phyloP scores from a whole-genome alignment of 2,113 vertebrate genomes.

The Chamaetylas fuelleborni region DNA sequence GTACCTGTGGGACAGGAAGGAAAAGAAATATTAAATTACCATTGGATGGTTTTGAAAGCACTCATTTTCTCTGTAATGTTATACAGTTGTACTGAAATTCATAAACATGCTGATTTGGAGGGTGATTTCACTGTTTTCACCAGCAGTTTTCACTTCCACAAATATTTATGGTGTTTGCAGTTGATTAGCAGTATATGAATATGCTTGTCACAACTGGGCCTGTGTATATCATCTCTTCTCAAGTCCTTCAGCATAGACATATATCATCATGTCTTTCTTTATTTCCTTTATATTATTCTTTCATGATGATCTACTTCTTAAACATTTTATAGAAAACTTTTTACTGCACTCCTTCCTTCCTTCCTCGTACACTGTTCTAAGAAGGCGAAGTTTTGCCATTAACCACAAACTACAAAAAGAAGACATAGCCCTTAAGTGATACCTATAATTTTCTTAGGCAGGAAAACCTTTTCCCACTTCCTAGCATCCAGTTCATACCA shows the following conservation, averaged over 20 bases:
- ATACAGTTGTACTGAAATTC: neutral
- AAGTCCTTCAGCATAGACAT: neutral
- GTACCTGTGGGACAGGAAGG: slow-evolving; percentile 65
- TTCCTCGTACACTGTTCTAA: neutral
- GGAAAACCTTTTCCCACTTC: slow-evolving; percentile 43
- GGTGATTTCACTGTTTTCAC: neutral
- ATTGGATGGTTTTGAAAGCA: neutral
- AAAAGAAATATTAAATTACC: neutral
- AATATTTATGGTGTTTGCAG: neutral
- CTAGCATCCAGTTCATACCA: neutral
- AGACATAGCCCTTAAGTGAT: neutral
- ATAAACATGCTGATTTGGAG: neutral
- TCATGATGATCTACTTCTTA: neutral
- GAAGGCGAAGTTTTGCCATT: neutral
- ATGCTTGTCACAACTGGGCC: neutral
- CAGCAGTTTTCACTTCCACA: neutral
- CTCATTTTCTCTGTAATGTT: neutral
- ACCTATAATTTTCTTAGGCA: slow-evolving; percentile 18
- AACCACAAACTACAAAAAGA: neutral
- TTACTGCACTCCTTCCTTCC: neutral
- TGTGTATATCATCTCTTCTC: neutral
- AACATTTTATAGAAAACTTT: neutral
- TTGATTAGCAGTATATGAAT: neutral
- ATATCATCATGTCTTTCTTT: neutral
- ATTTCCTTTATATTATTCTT: neutral